Percentiles rank a stretch among this genome's conserved stretches.
Conservation (phyloP, 2,888 invertebrate genomes). For the Criorhina ranunculi region DNA sequence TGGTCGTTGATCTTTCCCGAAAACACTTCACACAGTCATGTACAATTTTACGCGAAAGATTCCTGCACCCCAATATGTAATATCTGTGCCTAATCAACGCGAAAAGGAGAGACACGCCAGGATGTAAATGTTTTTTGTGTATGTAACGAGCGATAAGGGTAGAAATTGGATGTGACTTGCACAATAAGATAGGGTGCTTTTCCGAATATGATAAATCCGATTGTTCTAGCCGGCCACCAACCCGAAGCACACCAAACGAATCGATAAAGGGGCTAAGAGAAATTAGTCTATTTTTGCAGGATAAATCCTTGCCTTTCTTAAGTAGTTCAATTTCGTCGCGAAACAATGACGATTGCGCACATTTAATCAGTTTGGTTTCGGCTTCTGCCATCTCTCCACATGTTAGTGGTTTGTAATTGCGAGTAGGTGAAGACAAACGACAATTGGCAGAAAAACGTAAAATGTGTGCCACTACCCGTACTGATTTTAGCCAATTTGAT, state of each 20-base stretch:
- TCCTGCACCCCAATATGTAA: constrained; percentile 31
- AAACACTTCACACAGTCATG: constrained; percentile 49
- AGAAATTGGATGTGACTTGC: constrained; percentile 16
- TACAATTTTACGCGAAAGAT: constrained; percentile 35
- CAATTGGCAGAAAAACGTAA: too few relatives aligned
- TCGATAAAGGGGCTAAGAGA: constrained; percentile 24
- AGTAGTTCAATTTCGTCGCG: background rate
- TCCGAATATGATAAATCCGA: constrained; percentile 29
- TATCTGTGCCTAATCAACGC: constrained; percentile 10
- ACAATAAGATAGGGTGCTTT: constrained; percentile 51
- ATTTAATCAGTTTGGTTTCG: constrained; percentile 7
- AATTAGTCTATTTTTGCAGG: constrained; percentile 2
- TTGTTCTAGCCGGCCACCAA: constrained; percentile 42
- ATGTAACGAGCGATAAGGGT: background rate
- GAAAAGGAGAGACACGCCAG: background rate
- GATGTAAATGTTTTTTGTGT: constrained; percentile 21
- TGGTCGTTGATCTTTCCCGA: constrained; percentile 14
- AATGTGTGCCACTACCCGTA: background rate
- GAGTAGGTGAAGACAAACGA: too few relatives aligned
- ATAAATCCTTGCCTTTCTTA: background rate
- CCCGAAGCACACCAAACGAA: constrained; percentile 19
- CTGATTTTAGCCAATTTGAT: background rate
- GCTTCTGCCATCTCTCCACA: background rate
- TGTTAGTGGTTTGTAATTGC: too few relatives aligned
- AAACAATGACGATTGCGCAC: constrained; percentile 19